Evolutionary conservation across 1,140 invertebrate genomes (phyloP), one percentile per base, ranked within the genome.

Genomic region (Drosophila parvula): DNA sequence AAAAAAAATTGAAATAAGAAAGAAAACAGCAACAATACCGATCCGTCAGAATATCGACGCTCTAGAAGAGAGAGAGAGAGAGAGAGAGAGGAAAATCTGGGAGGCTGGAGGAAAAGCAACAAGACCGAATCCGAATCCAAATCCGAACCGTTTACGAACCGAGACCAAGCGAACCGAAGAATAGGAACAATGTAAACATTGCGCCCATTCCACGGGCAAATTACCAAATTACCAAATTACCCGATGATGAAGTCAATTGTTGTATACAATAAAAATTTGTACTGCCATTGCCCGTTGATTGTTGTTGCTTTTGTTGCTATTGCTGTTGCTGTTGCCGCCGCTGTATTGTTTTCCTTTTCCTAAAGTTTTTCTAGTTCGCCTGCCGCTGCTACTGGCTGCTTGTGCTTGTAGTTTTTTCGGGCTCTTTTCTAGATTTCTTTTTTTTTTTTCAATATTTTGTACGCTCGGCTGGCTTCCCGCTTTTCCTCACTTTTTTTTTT

Each of bases 201-300:
- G 69, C 57, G 80, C 58, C 88, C 65, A 88, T 88, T 89, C 76
- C 69, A 73, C 34, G 58, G 38, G 64, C 69, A 71, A 73, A 73
- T 73, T 73, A 71, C 68, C 80, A 84, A 88, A 83, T 88, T 88
- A 89, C 84, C 80, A 88, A 88, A 84, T 88, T 88, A 89, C 84
- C 77, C 84, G 80, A 89, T 89, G 84, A 83, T 88, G 84, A 88
- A 88, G 84, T 88, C 84, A 89, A 88, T 88, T 88, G 84, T 88
- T 88, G 84, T 88, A 89, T 88, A 88, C 84, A 83, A 88, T 82
- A 86, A 61, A 78, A 74, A 58, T 78, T 61, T 69, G 64, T 71
- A 41, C 59, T 61, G 56, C 34, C 18, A 43, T 43, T n/a, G n/a
- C n/a, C n/a, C n/a, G n/a, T n/a, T n/a, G n/a, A n/a, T n/a, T 56